Evolutionary conservation across 2,888 invertebrate genomes (phyloP).

Genomic region (Disparrhopalites patrizii): DNA sequence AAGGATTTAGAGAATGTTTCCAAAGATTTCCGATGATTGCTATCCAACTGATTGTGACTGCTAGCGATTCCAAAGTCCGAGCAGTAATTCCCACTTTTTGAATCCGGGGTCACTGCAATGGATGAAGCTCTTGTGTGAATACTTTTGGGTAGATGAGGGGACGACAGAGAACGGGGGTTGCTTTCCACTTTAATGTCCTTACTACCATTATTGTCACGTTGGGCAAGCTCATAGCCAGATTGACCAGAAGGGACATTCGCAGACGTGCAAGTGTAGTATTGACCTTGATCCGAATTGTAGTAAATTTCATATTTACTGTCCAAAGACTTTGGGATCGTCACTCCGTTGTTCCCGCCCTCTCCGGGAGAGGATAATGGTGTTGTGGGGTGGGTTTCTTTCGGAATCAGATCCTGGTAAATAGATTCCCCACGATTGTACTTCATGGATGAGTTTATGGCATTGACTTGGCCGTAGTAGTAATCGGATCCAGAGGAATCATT

Average conservation of each 20-base stretch:
- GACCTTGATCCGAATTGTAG: slow-evolving; percentile 7
- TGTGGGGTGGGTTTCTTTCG: background rate
- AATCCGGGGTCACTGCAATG: background rate
- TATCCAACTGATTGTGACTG: background rate
- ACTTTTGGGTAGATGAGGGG: too few relatives aligned
- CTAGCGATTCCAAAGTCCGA: background rate
- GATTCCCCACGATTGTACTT: slow-evolving; percentile 11
- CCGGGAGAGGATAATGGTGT: background rate
- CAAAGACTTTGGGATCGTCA: background rate
- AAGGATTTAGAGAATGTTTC: background rate
- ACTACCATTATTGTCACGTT: background rate
- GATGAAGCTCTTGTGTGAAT: background rate
- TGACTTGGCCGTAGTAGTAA: slow-evolving; percentile 20
- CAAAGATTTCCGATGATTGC: background rate
- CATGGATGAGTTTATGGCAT: background rate
- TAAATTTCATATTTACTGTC: background rate
- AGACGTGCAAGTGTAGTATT: background rate
- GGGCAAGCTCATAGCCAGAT: background rate
- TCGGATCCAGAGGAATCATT: slow-evolving; percentile 21
- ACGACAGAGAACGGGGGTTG: too few relatives aligned
- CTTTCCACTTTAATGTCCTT: background rate
- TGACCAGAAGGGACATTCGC: background rate
- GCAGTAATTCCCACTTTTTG: background rate
- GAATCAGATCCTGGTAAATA: slow-evolving; percentile 20
- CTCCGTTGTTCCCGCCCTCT: background rate